Evolutionary conservation across 35 echinoderm and acorn worm genomes (phyloP).

Genomic region (Strongylocentrotus purpuratus): DNA sequence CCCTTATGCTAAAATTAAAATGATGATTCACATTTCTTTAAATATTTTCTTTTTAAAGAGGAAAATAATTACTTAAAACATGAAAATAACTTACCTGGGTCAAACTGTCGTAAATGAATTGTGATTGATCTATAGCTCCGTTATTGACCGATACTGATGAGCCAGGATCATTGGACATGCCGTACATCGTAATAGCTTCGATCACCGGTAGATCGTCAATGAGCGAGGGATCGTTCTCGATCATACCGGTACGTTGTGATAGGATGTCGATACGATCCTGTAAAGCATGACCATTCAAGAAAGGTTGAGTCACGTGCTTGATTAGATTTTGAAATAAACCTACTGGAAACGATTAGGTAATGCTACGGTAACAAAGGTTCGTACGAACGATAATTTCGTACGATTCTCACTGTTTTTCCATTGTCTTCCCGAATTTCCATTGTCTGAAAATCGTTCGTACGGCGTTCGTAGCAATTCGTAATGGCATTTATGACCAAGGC

Average conservation of each 20-base stretch:
- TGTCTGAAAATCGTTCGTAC: too few relatives aligned
- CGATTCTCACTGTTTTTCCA: too few relatives aligned
- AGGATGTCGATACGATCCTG: slow-evolving; percentile 20
- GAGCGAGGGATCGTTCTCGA: neutral
- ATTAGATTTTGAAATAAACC: neutral
- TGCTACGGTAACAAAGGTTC: too few relatives aligned
- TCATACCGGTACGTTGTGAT: slow-evolving; percentile 20
- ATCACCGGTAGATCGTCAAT: slow-evolving; percentile 20
- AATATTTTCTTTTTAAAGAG: too few relatives aligned
- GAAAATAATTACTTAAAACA: too few relatives aligned
- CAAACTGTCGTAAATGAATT: neutral
- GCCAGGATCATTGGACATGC: neutral
- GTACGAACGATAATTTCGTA: too few relatives aligned
- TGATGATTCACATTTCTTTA: too few relatives aligned
- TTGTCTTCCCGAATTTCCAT: too few relatives aligned
- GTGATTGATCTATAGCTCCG: neutral
- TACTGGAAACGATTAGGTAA: neutral
- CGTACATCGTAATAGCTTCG: neutral
- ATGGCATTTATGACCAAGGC: too few relatives aligned
- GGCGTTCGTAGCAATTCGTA: too few relatives aligned
- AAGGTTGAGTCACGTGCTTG: neutral
- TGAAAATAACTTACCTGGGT: neutral
- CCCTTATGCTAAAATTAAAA: too few relatives aligned
- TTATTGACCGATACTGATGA: neutral
- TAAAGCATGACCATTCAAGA: neutral